A percentile compares a stretch with the other conserved stretches of the same genome.
Evolutionary conservation across 2,797 vertebrate genomes (phyloP).

Genomic region (Pogoniulus pusillus): DNA sequence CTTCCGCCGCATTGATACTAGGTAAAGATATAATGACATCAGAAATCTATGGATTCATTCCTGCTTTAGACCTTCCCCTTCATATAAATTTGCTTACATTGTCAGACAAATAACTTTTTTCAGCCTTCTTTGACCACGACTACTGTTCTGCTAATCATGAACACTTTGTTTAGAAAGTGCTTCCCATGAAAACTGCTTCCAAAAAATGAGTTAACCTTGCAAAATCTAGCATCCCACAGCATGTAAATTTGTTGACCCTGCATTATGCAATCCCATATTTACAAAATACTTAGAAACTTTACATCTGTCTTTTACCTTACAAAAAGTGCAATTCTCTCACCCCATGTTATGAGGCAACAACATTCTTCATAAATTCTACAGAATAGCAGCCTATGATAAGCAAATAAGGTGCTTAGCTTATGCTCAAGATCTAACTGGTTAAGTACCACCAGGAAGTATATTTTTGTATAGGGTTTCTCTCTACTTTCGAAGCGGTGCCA

Average conservation of each 20-base stretch:
- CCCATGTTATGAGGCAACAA: conserved; percentile 80
- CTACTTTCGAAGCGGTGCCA: conserved; percentile 83
- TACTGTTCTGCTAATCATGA: conserved; percentile 44
- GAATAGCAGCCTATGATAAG: conserved; percentile 97
- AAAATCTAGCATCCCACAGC: conserved; percentile 80
- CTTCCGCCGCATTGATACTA: conserved; percentile 19
- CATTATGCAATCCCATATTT: conserved; percentile 83
- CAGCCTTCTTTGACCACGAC: conserved; percentile 70
- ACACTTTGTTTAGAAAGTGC: conserved; percentile 74
- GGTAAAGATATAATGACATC: conserved; percentile 24
- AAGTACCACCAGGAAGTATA: conserved; percentile 72
- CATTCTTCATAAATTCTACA: conserved; percentile 99
- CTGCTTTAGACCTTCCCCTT: conserved; percentile 55
- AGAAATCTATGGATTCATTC: conserved; percentile 42
- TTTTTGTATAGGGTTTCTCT: conserved; percentile 41
- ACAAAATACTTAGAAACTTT: conserved; percentile 86
- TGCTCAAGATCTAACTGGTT: conserved; percentile 75
- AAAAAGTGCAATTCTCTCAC: conserved; percentile 90
- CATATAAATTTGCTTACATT: conserved; percentile 60
- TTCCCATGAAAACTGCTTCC: conserved; percentile 76
- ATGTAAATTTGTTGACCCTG: conserved; percentile 78
- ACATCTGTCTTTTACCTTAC: conserved; percentile 82
- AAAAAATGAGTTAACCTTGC: conserved; percentile 88
- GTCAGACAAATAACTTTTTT: conserved; percentile 66
- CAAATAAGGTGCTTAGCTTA: conserved; percentile 99